These are phyloP conservation scores for Chondrilla cf. caribensis DNA, from an alignment of 37 sponge, comb jelly and placozoan species.

Conservation along the genomic window DNA sequence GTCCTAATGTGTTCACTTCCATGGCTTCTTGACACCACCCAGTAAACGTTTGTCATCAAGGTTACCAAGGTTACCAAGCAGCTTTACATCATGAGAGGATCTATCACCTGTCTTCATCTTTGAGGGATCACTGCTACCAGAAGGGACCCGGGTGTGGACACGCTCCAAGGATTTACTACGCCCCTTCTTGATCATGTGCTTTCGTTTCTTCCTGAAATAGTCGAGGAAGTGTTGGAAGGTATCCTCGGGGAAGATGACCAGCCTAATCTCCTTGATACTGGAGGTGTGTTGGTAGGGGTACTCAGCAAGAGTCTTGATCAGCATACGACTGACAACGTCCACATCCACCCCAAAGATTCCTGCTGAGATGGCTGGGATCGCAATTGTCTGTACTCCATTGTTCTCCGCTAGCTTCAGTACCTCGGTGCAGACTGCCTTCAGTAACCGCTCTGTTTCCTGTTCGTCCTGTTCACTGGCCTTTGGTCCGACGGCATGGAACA, in stretches of 20 bases:
- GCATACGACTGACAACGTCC: neutral
- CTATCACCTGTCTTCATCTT: too few relatives aligned
- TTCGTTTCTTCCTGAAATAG: neutral
- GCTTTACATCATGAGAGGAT: too few relatives aligned
- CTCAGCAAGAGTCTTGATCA: neutral
- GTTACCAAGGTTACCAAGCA: too few relatives aligned
- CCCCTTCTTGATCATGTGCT: slow-evolving; percentile 15
- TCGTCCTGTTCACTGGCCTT: slow-evolving; percentile 22
- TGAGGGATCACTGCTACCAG: too few relatives aligned
- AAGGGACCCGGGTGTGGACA: slow-evolving; percentile 4
- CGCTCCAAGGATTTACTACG: neutral
- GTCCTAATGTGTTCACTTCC: too few relatives aligned
- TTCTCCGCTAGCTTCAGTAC: neutral
- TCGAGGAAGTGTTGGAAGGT: neutral
- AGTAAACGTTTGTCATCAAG: too few relatives aligned
- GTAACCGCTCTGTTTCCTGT: slow-evolving; percentile 18
- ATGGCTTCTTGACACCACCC: too few relatives aligned
- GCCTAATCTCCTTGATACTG: neutral
- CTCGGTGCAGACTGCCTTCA: slow-evolving; percentile 6
- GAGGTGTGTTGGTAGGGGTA: neutral
- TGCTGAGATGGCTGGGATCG: neutral
- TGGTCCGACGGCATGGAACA: slow-evolving; percentile 61
- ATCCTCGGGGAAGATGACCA: slow-evolving; percentile 4
- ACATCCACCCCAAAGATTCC: neutral
- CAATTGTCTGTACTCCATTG: neutral